A percentile compares a stretch with the other conserved stretches of the same genome.
phyloP scores from a whole-genome alignment of 2,888 invertebrate species.

The Macrosiphum euphorbiae region DNA sequence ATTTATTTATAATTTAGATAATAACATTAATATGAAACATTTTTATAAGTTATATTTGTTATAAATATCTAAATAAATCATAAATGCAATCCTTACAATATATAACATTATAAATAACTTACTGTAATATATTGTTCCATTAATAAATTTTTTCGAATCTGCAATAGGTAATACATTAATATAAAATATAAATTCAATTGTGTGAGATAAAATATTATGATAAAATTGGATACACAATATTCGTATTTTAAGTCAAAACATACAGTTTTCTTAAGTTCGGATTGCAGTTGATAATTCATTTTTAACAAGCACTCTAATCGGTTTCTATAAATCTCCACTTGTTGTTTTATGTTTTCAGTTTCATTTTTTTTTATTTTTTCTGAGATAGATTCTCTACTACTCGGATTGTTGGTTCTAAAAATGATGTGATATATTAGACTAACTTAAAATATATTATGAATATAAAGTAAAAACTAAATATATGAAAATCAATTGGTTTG shows the following conservation, averaged over 20 bases:
- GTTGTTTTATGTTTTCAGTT: not conserved
- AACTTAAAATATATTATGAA: no score
- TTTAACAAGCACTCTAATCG: not conserved
- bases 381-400: not conserved
- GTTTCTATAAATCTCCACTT: not conserved
- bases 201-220: not conserved
- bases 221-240: not conserved
- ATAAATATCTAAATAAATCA: not conserved
- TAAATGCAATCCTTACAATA: not conserved
- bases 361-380: not conserved
- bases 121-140: constrained; percentile 46
- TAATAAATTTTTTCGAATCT: constrained; percentile 29
- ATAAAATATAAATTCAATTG: not conserved
- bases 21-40: not conserved
- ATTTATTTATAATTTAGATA: not conserved
- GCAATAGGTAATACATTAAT: not conserved
- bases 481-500: not conserved
- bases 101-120: not conserved
- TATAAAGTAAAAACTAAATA: no score
- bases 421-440: not conserved
- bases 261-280: constrained; percentile 38
- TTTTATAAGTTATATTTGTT: not conserved
- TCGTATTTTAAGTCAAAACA: not conserved
- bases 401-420: not conserved
- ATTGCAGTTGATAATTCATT: constrained; percentile 21